Conservation (phyloP, 2,888 invertebrate species). For the Dione juno region DNA sequence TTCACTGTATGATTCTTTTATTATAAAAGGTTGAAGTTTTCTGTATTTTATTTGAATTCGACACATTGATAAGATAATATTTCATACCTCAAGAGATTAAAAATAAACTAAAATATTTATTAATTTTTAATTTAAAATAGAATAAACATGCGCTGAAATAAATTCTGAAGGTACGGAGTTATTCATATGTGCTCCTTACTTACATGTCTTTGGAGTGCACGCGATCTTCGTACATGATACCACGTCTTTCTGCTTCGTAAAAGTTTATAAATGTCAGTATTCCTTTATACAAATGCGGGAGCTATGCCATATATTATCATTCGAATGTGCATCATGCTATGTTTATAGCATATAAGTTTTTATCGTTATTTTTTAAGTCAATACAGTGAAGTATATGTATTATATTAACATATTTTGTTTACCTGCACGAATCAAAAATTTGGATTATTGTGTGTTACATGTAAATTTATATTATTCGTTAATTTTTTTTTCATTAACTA, state of each 20-base stretch:
- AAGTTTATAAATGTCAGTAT: slow-evolving; percentile 28
- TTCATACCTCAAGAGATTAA: not conserved
- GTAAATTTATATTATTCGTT: too few relatives aligned
- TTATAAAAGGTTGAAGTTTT: not conserved
- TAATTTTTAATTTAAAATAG: slow-evolving; percentile 13
- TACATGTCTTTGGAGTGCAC: slow-evolving; percentile 42
- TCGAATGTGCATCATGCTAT: slow-evolving; percentile 22
- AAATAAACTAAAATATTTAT: not conserved
- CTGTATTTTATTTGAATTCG: not conserved
- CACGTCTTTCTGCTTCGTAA: slow-evolving; percentile 31
- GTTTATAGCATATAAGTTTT: slow-evolving; percentile 16
- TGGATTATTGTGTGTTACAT: too few relatives aligned
- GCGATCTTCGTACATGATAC: slow-evolving; percentile 43
- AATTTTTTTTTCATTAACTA: too few relatives aligned
- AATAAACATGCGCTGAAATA: slow-evolving; percentile 39
- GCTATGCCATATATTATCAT: slow-evolving; percentile 25
- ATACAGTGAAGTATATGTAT: not conserved
- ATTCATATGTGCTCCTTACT: slow-evolving; percentile 48
- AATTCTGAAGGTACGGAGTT: slow-evolving; percentile 41
- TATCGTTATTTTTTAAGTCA: too few relatives aligned
- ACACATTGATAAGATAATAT: not conserved
- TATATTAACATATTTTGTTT: not conserved
- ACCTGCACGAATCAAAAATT: not conserved
- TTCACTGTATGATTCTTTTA: slow-evolving; percentile 10
- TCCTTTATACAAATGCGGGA: slow-evolving; percentile 25